Evolutionary conservation across 2,113 vertebrate genomes (phyloP).

Genomic region (Canis aureus): DNA sequence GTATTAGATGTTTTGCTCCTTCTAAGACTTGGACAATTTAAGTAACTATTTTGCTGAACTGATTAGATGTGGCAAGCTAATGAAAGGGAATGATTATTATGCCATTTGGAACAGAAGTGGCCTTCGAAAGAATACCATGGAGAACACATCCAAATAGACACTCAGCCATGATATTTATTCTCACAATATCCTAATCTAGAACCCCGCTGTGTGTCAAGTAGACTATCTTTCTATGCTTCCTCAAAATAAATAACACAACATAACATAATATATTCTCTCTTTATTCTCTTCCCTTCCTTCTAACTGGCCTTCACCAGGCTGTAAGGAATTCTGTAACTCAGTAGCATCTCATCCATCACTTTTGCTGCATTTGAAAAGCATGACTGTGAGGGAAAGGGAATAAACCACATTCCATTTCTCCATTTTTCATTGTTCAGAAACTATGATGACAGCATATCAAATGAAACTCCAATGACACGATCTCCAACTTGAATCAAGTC

Average conservation of each 20-base stretch:
- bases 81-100: neutral
- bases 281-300: neutral
- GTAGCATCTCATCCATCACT: neutral
- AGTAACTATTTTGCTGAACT: neutral
- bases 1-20: neutral
- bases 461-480: neutral
- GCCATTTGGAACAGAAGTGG: neutral
- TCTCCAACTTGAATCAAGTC: neutral
- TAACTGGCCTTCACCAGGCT: neutral
- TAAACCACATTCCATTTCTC: neutral
- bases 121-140: neutral
- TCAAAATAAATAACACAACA: slow-evolving; percentile 5
- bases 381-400: neutral
- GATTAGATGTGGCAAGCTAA: neutral
- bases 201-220: neutral
- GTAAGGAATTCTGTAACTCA: neutral
- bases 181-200: neutral
- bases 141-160: accelerated
- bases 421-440: neutral
- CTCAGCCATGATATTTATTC: neutral
- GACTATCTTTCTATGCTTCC: neutral
- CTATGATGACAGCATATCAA: neutral
- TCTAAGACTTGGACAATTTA: neutral
- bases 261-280: neutral
- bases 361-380: neutral